Evolutionary conservation across 2,797 vertebrate species (phyloP).

Genomic region (Todus mexicanus): DNA sequence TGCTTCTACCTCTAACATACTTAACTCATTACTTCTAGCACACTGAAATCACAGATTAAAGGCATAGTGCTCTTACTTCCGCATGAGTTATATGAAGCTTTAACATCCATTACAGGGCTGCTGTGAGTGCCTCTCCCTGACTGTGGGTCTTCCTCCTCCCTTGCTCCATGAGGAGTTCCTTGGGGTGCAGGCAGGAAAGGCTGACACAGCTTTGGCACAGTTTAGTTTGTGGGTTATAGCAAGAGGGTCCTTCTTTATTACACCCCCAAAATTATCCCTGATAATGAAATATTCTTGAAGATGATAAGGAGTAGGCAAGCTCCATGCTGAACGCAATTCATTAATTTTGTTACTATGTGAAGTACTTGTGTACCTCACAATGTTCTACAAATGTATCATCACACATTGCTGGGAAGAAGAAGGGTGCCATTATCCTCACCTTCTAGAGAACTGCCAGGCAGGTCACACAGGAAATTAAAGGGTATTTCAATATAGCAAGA

Average conservation of each 20-base stretch:
- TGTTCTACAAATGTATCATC: neutral
- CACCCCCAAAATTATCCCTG: neutral
- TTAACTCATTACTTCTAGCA: neutral
- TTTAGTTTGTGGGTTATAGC: neutral
- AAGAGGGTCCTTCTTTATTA: neutral
- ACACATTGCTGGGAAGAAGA: neutral
- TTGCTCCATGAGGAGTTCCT: neutral
- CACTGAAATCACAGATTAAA: neutral
- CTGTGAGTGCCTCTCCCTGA: rapidly evolving
- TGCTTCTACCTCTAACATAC: neutral
- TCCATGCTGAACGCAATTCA: neutral
- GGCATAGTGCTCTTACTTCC: neutral
- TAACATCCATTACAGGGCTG: neutral
- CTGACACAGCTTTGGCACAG: neutral
- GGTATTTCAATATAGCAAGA: neutral
- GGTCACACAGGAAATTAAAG: neutral
- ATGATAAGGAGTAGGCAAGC: neutral
- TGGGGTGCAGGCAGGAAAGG: neutral
- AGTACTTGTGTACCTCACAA: neutral
- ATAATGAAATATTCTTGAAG: neutral
- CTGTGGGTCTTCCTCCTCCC: neutral
- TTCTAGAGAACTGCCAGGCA: neutral
- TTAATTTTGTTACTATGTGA: neutral
- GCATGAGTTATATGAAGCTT: neutral
- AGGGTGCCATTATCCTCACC: neutral